Percentiles rank a stretch among this genome's conserved stretches.
Evolutionary conservation across 2,888 invertebrate genomes (phyloP).

Genomic region (Octodonta nipae): DNA sequence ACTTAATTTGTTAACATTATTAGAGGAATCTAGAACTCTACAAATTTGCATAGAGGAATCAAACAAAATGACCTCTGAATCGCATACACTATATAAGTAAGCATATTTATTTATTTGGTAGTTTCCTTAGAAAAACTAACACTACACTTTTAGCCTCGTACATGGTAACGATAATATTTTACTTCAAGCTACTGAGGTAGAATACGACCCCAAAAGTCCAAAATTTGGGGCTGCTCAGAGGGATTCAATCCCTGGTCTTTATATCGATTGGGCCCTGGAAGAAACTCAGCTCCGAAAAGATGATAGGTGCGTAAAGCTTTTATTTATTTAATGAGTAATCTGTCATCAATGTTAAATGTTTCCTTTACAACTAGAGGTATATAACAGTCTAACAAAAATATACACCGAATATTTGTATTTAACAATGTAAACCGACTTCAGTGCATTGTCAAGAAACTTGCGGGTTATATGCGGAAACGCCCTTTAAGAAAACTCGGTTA

Average conservation of each 20-base stretch:
- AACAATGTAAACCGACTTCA: too few relatives aligned
- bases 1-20: constrained; percentile 66
- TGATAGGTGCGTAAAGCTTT: constrained; percentile 47
- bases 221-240: constrained; percentile 59
- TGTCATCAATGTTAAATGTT: too few relatives aligned
- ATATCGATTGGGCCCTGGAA: constrained; percentile 72
- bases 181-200: constrained; percentile 56
- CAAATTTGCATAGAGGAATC: constrained; percentile 65
- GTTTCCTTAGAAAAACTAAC: background rate
- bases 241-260: constrained; percentile 51
- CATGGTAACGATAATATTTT: constrained; percentile 26
- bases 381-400: too few relatives aligned
- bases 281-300: constrained; percentile 61
- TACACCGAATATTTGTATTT: too few relatives aligned
- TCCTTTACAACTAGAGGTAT: too few relatives aligned
- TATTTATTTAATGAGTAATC: too few relatives aligned
- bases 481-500: too few relatives aligned
- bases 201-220: constrained; percentile 55
- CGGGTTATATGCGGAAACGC: too few relatives aligned
- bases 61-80: constrained; percentile 26
- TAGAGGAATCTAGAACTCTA: constrained; percentile 70
- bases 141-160: constrained; percentile 36
- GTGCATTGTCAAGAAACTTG: too few relatives aligned
- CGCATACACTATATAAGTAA: constrained; percentile 36
- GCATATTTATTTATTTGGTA: background rate